phyloP scores from a whole-genome alignment of 1,140 invertebrate genomes.

The Heterodera schachtii region DNA sequence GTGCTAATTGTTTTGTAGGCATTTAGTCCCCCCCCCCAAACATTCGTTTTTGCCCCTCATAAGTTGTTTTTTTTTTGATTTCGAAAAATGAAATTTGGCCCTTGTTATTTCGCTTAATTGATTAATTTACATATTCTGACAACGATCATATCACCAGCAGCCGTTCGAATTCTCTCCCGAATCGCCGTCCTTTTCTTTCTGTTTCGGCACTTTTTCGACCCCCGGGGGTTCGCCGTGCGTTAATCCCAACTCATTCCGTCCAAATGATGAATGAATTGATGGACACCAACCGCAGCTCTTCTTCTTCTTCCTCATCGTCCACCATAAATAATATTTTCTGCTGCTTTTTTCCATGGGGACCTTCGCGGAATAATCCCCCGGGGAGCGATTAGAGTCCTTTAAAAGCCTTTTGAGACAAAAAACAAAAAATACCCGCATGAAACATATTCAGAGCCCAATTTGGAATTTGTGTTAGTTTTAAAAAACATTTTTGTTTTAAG shows the following conservation, averaged over 20 bases:
- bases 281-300: neutral
- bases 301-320: neutral
- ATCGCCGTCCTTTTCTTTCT: too few species aligned
- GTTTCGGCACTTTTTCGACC: too few species aligned
- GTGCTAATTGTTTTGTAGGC: too few species aligned
- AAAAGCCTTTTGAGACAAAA: neutral
- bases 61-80: too few species aligned
- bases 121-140: too few species aligned
- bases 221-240: neutral
- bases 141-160: too few species aligned
- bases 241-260: neutral
- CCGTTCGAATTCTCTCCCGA: too few species aligned
- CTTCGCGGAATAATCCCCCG: neutral
- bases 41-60: too few species aligned
- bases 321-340: neutral
- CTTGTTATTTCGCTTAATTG: too few species aligned
- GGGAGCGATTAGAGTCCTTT: neutral
- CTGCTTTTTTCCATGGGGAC: neutral
- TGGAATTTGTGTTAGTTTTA: neutral
- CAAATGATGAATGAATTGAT: neutral
- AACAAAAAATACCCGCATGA: neutral
- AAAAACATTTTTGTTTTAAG: too few species aligned
- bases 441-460: neutral
- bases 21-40: too few species aligned
- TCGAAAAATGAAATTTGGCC: too few species aligned